phyloP scores from a whole-genome alignment of 2,888 invertebrate species.

The Drosophila paramelanica region DNA sequence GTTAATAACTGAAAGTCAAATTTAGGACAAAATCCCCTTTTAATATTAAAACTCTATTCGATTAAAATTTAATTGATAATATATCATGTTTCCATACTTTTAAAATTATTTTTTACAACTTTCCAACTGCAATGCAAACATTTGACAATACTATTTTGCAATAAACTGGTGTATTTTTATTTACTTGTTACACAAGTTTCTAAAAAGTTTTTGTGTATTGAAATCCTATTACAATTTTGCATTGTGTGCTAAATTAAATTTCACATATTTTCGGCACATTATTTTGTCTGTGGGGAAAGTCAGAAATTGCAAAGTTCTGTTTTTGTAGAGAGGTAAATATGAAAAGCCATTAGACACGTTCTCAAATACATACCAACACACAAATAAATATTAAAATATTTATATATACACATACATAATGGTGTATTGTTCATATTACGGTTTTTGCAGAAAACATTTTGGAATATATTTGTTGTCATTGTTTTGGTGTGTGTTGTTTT shows the following conservation, averaged over 20 bases:
- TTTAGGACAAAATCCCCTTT: too few relatives aligned
- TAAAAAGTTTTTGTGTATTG: slow-evolving; percentile 1
- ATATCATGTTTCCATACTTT: too few relatives aligned
- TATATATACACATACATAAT: slow-evolving; percentile 13
- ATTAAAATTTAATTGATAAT: neutral
- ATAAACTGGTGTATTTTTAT: neutral
- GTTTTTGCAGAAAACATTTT: slow-evolving; percentile 67
- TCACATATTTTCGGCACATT: slow-evolving; percentile 23
- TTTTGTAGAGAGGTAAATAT: slow-evolving; percentile 43
- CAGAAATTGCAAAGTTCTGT: slow-evolving; percentile 31
- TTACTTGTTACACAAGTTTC: neutral
- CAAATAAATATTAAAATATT: slow-evolving; percentile 9
- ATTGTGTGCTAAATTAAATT: slow-evolving; percentile 31
- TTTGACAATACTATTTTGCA: neutral
- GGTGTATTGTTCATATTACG: slow-evolving; percentile 49
- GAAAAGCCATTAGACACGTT: slow-evolving; percentile 19
- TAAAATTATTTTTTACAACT: neutral
- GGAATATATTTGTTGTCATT: slow-evolving; percentile 56
- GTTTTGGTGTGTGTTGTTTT: slow-evolving; percentile 28
- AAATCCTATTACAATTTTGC: slow-evolving; percentile 20
- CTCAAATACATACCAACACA: slow-evolving; percentile 10
- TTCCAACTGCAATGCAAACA: neutral
- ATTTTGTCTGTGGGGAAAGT: slow-evolving; percentile 32
- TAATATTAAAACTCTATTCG: too few relatives aligned
- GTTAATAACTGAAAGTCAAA: too few relatives aligned